Conservation (phyloP, 2,797 vertebrate species). For the Manis pentadactyla region DNA sequence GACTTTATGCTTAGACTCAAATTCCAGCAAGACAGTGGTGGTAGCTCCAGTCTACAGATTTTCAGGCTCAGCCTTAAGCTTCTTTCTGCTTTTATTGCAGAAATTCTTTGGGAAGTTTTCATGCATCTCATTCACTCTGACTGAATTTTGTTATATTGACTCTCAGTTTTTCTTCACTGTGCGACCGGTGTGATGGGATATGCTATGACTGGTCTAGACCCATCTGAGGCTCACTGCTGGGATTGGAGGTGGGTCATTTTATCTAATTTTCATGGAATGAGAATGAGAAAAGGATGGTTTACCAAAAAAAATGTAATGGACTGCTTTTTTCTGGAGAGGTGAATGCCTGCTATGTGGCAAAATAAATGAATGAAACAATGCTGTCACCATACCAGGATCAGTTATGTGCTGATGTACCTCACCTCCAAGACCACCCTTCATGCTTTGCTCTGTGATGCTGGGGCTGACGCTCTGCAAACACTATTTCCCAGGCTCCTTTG, state of each 20-base stretch:
- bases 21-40: neutral
- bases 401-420: neutral
- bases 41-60: neutral
- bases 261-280: neutral
- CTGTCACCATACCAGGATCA: neutral
- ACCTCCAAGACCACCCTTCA: neutral
- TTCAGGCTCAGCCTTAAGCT: neutral
- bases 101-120: neutral
- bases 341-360: neutral
- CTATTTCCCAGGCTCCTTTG: neutral
- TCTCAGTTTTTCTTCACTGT: constrained; percentile 6
- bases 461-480: neutral
- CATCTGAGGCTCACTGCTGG: neutral
- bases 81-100: neutral
- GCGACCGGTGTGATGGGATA: neutral
- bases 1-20: neutral
- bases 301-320: neutral
- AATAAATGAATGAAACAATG: neutral
- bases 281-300: neutral
- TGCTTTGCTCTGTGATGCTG: neutral
- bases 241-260: neutral
- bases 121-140: neutral
- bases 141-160: neutral
- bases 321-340: neutral
- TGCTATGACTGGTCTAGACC: neutral